Evolutionary conservation across 2,797 vertebrate genomes (phyloP), one percentile per base, ranked within the genome.

Genomic region (Pangasius macronema): DNA sequence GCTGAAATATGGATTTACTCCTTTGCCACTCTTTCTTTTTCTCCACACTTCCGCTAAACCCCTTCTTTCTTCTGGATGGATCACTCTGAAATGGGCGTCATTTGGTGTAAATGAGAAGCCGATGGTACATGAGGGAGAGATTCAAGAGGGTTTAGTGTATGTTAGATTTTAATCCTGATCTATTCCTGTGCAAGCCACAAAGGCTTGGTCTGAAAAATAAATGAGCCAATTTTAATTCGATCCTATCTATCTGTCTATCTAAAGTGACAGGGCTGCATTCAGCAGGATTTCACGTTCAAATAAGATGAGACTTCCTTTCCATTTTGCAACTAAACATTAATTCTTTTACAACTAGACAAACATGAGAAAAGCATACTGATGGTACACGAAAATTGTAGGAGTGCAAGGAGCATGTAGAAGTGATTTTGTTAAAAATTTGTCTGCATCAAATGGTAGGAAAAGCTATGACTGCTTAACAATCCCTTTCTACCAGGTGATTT

Each of bases 1-100:
- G 82, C 90, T 89, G 89, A 92, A 92, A 93, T 93, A 91, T 92
- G 85, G 89, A 83, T 93, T 92, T 92, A 84, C 90, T 90, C 93
- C 89, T 79, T 51, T 51, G 27, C 81, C 36, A 82, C 59, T 87
- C 87, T 80, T 82, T 39, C 75, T 89, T 70, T 63, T 49, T 83
- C 49, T 49, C 87, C 86, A 16, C 53, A 82, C 61, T 30, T 27
- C 68, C 73, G 67, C 72, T n/a, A 24, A 9, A 63, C 65, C 55
- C 65, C 89, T 73, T 49, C 72, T 33, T 36, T 5, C 22, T 51
- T 55, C 55, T 27, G 87, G 77, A 85, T 57, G 84, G 80, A 85
- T 83, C 57, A 14, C 27, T 81, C 39, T 27, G 68, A 84, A 72
- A 87, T 30, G 55, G 83, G 49, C 27, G 87, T 36, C 82, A 85